Evolutionary conservation across 2,797 vertebrate species (phyloP), one percentile per base, ranked within the genome.

Genomic region (Enteromius argenteus): DNA sequence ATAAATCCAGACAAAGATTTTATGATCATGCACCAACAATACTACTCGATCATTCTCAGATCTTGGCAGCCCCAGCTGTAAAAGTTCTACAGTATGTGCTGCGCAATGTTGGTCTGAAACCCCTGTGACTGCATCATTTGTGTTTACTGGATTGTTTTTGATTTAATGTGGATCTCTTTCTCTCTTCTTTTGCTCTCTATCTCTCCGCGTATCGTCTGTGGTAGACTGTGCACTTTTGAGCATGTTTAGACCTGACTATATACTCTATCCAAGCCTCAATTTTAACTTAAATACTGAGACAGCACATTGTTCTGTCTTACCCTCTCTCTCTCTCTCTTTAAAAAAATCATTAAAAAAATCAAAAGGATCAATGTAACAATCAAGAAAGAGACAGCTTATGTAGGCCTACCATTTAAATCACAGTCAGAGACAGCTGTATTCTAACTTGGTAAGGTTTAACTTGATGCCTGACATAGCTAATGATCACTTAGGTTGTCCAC

Each of bases 1-100:
- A 42, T 81, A 86, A 85, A 71, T 58, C 42, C 44, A 81, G 23
- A 71, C 5, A 82, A 87, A 76, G 62, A 78, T 87, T 89, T 89
- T 35, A 79, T 71, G 69, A 81, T 72, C 42, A 73, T 62, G 23
- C 39, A 60, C 76, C 82, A 83, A 86, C 75, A 86, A 60, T 68
- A 78, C 68, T 68, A 78, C 77, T 87, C 76, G 53, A 82, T 87
- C 82, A 87, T 83, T 79, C 19, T 67, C 49, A 62, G 77, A 75
- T 84, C 67, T 77, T 74, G n/a, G 58, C 46, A 76, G 69, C 2
- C 35, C 23, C 67, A 39, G 39, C 76, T 72, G 64, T 58, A 44
- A 35, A 76, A 72, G 42, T 42, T 8, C 5, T 11, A 46, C 44
- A 15, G 44, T 15, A 19, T 44, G 23, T 64, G 78, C 13, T 30